Evolutionary conservation across 2,113 vertebrate genomes (phyloP).

Genomic region (Sceloporus undulatus): DNA sequence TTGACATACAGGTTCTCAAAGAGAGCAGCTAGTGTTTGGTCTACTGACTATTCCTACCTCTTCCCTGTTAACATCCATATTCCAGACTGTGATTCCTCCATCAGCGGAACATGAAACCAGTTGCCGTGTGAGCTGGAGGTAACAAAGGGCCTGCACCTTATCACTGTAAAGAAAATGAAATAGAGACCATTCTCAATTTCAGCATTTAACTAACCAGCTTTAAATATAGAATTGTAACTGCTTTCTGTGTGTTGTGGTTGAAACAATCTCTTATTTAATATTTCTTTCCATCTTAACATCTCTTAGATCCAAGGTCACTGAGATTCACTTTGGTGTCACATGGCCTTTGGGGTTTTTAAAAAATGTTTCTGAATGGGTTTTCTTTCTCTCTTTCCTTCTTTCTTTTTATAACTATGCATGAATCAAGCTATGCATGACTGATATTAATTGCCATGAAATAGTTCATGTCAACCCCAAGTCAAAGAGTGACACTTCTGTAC

Average conservation of each 20-base stretch:
- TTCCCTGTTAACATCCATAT: slow-evolving; percentile 94
- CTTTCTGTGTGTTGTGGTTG: neutral
- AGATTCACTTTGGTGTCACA: neutral
- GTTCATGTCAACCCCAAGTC: neutral
- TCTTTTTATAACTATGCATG: neutral
- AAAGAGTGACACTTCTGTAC: neutral
- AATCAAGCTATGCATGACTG: neutral
- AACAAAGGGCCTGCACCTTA: slow-evolving; percentile 92
- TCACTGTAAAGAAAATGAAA: slow-evolving; percentile 79
- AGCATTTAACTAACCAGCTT: neutral
- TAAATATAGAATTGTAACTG: neutral
- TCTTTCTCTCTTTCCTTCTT: neutral
- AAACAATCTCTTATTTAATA: neutral
- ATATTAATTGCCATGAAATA: neutral
- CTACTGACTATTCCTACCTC: slow-evolving; percentile 81
- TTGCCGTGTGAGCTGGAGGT: slow-evolving; percentile 91
- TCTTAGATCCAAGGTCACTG: neutral
- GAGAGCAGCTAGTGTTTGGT: neutral
- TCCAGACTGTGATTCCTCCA: slow-evolving; percentile 96
- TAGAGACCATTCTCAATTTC: neutral
- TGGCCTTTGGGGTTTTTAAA: neutral
- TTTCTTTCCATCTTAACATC: neutral
- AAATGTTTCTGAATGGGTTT: no score
- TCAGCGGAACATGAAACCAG: slow-evolving; percentile 93
- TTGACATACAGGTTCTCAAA: neutral